These are phyloP conservation scores for Drosophila prostipennis DNA, from an alignment of 2,888 invertebrate species.

Conservation along the genomic window DNA sequence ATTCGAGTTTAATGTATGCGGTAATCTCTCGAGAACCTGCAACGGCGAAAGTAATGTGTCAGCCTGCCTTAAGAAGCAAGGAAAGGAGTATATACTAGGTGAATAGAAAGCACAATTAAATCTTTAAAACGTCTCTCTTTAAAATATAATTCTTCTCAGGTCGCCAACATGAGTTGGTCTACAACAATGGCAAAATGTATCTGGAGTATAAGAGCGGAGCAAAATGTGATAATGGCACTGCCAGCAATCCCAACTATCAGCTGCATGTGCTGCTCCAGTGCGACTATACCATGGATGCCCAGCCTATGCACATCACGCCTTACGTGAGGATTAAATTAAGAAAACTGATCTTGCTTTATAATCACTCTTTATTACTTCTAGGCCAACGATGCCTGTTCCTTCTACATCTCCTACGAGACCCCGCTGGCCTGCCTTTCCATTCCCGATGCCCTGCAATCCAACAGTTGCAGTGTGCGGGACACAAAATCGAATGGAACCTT, in stretches of 20 bases:
- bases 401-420: conserved; percentile 81
- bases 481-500: conserved; percentile 73
- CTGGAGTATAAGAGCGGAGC: conserved; percentile 81
- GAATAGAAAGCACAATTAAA: conserved; percentile 1
- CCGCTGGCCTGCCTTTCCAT: conserved; percentile 81
- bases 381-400: conserved; percentile 78
- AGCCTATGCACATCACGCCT: conserved; percentile 70
- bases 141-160: conserved; percentile 58
- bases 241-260: conserved; percentile 60
- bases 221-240: conserved; percentile 74
- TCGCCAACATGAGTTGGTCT: conserved; percentile 78
- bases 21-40: conserved; percentile 77
- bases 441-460: conserved; percentile 73
- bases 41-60: conserved; percentile 74
- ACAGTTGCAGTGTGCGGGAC: conserved; percentile 79
- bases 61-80: conserved; percentile 80
- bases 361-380: conserved; percentile 35
- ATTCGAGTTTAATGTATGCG: conserved; percentile 83
- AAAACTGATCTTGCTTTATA: too few species aligned
- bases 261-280: conserved; percentile 80
- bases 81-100: conserved; percentile 82
- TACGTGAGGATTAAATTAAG: conserved; percentile 69
- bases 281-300: conserved; percentile 81
- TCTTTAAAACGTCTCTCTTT: not conserved
- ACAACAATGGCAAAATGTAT: conserved; percentile 80